These are phyloP conservation scores for Drosophila cognata DNA, from an alignment of 2,888 invertebrate genomes.

Conservation along the genomic window DNA sequence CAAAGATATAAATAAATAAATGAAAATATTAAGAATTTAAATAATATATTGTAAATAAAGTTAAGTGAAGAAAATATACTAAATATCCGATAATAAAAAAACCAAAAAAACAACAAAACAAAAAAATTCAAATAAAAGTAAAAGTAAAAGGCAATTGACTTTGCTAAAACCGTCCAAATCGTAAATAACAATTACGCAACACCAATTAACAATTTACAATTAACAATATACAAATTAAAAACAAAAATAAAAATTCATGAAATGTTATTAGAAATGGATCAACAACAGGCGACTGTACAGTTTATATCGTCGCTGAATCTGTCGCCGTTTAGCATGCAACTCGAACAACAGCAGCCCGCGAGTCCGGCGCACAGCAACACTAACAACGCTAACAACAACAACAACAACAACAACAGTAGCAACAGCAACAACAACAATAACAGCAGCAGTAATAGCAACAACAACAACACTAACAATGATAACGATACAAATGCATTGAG, in stretches of 20 bases:
- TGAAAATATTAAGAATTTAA: background rate
- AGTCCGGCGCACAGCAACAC: constrained; percentile 86
- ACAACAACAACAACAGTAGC: constrained; percentile 50
- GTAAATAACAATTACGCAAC: constrained; percentile 3
- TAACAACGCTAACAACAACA: constrained; percentile 53
- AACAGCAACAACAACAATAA: constrained; percentile 40
- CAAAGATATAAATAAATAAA: constrained; percentile 32
- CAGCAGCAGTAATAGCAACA: constrained; percentile 32
- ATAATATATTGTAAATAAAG: background rate
- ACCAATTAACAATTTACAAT: constrained; percentile 11
- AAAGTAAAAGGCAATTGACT: constrained; percentile 23
- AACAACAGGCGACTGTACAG: constrained; percentile 91
- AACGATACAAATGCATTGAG: constrained; percentile 68
- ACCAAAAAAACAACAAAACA: background rate
- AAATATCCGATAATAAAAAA: constrained; percentile 5
- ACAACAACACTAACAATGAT: constrained; percentile 69
- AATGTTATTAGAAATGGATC: constrained; percentile 95
- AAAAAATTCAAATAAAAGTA: background rate
- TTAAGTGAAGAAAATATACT: background rate
- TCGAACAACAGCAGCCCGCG: constrained; percentile 87
- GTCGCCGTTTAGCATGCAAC: constrained; percentile 92
- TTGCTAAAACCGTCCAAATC: constrained; percentile 18
- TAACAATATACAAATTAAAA: constrained; percentile 24
- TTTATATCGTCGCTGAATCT: constrained; percentile 95
- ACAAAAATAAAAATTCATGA: constrained; percentile 49